Base-by-base conservation (phyloP, 2,888 invertebrate genomes). In the Litoditis marina region DNA sequence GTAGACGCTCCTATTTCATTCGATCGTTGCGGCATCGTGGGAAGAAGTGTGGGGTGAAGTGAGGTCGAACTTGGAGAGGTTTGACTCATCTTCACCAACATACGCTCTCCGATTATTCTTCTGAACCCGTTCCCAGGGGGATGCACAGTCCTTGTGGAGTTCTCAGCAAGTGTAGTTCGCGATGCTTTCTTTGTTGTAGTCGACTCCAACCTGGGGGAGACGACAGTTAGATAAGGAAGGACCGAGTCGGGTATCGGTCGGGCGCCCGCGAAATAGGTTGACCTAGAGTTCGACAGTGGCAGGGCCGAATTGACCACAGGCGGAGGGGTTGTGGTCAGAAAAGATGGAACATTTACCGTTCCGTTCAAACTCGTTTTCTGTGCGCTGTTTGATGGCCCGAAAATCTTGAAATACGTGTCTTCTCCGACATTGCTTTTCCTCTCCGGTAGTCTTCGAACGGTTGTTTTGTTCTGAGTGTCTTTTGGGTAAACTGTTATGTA, bases 221-320 rank as follows among this genome's bases (percentile, higher is more conserved):
- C 27, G 1, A 56, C 42, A 31, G 67, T 63, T 47, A 61, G 63
- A n/a, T 64, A 44, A n/a, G 57, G 50, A 1, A 65, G 27, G 0
- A 53, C 58, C 13, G 60, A 59, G 30, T 71, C 71, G 2, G 64
- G 57, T 19, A 60, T 64, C 16, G 64, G 56, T 27, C 51, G 44
- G 16, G 47, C 60, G 46, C 49, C 54, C 16, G 52, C 44, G 25
- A 60, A n/a, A n/a, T n/a, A n/a, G n/a, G n/a, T n/a, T n/a, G n/a
- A n/a, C n/a, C n/a, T n/a, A n/a, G n/a, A n/a, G n/a, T n/a, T n/a
- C n/a, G n/a, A n/a, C n/a, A n/a, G n/a, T n/a, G n/a, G n/a, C n/a
- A n/a, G n/a, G n/a, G n/a, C n/a, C n/a, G n/a, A n/a, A n/a, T n/a
- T n/a, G n/a, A n/a, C n/a, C n/a, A n/a, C n/a, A n/a, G n/a, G n/a